Conservation (phyloP, 2,888 invertebrate genomes). For the Phaonia tiefii region DNA sequence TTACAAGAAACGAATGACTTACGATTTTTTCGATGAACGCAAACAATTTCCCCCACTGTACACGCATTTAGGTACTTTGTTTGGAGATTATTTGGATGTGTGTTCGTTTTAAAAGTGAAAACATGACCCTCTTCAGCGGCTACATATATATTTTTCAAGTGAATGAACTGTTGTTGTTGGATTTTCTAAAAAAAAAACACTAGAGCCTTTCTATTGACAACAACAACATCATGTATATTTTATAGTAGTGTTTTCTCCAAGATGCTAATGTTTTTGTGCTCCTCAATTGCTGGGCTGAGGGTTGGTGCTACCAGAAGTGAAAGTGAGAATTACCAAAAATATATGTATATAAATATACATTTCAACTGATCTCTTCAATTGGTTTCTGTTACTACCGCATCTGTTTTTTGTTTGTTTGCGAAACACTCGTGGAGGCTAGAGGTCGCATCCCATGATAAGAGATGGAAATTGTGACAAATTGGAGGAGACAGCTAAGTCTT, state of each 20-base stretch:
- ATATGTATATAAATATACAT: no score
- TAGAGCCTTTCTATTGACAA: not conserved
- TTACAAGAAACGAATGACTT: no score
- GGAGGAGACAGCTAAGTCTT: no score
- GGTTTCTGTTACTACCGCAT: not conserved
- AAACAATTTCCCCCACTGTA: no score
- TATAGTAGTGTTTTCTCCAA: no score
- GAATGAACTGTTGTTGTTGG: not conserved
- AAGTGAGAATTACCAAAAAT: no score
- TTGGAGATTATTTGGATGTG: not conserved
- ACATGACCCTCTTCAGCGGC: not conserved
- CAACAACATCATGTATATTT: not conserved
- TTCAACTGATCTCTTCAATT: constrained; percentile 25
- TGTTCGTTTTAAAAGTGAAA: not conserved
- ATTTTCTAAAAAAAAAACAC: no score
- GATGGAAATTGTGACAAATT: not conserved
- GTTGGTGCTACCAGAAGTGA: no score
- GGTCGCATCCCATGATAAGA: not conserved
- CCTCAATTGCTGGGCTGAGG: no score
- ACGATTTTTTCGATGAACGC: no score
- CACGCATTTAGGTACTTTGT: no score
- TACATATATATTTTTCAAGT: not conserved
- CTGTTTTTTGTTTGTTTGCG: not conserved
- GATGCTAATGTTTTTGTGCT: no score
- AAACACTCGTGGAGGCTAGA: not conserved